phyloP scores from a whole-genome alignment of 1,140 invertebrate genomes.

The Ceratosolen solmsi region DNA sequence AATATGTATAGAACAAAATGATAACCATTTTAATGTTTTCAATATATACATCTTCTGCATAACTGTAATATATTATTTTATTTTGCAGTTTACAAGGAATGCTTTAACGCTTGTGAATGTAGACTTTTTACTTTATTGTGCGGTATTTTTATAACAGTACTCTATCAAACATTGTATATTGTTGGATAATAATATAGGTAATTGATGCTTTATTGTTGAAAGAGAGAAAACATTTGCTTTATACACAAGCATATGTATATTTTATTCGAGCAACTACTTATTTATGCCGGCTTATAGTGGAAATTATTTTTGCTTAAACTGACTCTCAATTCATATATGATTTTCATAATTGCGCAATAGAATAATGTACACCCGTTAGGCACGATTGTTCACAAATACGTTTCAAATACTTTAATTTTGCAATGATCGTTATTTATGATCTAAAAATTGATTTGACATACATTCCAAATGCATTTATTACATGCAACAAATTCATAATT shows the following conservation, averaged over 20 bases:
- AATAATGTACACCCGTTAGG: not conserved
- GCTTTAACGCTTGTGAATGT: not conserved
- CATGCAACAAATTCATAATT: not conserved
- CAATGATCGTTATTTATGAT: not conserved
- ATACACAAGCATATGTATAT: not conserved
- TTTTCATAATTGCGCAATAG: not conserved
- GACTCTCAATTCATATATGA: not conserved
- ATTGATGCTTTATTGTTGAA: too few species aligned
- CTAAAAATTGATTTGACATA: not conserved
- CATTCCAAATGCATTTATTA: not conserved
- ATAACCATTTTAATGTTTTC: not conserved
- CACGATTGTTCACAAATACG: not conserved
- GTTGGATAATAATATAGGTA: too few species aligned
- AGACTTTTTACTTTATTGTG: not conserved
- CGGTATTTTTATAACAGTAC: not conserved
- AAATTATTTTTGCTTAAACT: not conserved
- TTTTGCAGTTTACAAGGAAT: not conserved
- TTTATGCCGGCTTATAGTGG: not conserved
- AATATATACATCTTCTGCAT: not conserved
- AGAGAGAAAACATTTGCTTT: too few species aligned
- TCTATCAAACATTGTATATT: not conserved
- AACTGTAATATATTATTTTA: not conserved
- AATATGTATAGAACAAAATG: too few species aligned
- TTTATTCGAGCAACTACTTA: not conserved
- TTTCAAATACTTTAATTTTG: not conserved